These are phyloP conservation scores for Drosophila dunni DNA, from an alignment of 1,140 invertebrate genomes.

Conservation along the genomic window DNA sequence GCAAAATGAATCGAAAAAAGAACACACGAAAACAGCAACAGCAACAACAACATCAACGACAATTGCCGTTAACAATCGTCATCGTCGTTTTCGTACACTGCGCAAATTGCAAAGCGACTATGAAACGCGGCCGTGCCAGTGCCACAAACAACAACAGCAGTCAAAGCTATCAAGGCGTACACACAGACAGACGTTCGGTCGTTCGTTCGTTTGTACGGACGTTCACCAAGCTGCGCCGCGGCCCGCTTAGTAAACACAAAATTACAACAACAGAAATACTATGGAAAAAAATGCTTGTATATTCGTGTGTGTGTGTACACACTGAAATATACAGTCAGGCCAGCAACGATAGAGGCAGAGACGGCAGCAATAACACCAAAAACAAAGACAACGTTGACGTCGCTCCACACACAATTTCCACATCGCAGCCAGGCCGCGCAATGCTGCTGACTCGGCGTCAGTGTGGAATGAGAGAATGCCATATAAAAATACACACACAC, in stretches of 20 bases:
- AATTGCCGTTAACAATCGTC: conserved; percentile 78
- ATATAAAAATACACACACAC: conserved; percentile 69
- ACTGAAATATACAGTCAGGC: conserved; percentile 46
- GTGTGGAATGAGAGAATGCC: conserved; percentile 69
- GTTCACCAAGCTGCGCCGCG: conserved; percentile 53
- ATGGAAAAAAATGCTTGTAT: conserved; percentile 41
- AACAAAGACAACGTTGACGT: conserved; percentile 37
- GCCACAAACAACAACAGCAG: conserved; percentile 53
- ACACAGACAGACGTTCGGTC: conserved; percentile 24
- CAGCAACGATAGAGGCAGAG: conserved; percentile 8
- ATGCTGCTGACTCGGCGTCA: conserved; percentile 55
- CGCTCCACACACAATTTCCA: conserved; percentile 54
- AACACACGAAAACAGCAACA: conserved; percentile 24
- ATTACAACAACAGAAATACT: conserved; percentile 51
- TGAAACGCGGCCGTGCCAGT: conserved; percentile 63
- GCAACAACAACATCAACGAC: conserved; percentile 43
- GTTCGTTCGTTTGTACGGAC: conserved; percentile 27
- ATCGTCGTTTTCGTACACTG: conserved; percentile 67
- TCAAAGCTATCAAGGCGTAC: conserved; percentile 52
- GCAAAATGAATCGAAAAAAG: conserved; percentile 14
- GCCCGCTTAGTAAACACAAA: conserved; percentile 54
- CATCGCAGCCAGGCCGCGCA: conserved; percentile 50
- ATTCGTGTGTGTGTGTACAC: conserved; percentile 29
- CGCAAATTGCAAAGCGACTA: conserved; percentile 75
- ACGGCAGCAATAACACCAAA: conserved; percentile 28